phyloP scores from a whole-genome alignment of 1,140 invertebrate species.

The Drosophila nasuta region DNA sequence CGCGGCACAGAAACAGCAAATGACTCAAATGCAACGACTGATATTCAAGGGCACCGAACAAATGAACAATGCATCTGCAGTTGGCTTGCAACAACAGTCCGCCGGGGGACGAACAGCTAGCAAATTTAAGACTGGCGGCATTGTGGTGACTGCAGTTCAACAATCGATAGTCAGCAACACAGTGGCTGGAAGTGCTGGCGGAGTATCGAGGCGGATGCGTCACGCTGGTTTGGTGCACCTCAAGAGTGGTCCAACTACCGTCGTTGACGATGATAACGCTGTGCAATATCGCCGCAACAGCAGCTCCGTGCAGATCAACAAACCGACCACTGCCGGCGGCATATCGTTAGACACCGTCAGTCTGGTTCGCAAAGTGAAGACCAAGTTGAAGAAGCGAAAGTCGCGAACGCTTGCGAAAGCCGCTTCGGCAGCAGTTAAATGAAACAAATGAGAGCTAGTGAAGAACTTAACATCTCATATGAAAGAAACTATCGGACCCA shows the following conservation, averaged over 20 bases:
- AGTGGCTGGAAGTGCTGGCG: slow-evolving; percentile 23
- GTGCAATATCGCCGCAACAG: slow-evolving; percentile 40
- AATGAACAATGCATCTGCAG: slow-evolving; percentile 15
- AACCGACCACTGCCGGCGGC: slow-evolving; percentile 32
- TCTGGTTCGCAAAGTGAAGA: slow-evolving; percentile 78
- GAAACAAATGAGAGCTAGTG: slow-evolving; percentile 20
- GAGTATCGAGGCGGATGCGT: slow-evolving; percentile 53
- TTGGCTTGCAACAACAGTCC: slow-evolving; percentile 22
- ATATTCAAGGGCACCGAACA: slow-evolving; percentile 51
- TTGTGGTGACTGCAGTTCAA: slow-evolving; percentile 86
- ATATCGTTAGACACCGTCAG: slow-evolving; percentile 65
- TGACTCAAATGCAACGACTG: slow-evolving; percentile 48
- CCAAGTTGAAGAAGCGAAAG: slow-evolving; percentile 79
- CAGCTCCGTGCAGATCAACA: slow-evolving; percentile 29
- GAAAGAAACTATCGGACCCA: too few species aligned
- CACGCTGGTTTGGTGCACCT: slow-evolving; percentile 33
- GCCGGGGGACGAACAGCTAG: slow-evolving; percentile 31
- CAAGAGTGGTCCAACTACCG: slow-evolving; percentile 24
- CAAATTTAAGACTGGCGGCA: slow-evolving; percentile 87
- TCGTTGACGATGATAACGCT: background rate
- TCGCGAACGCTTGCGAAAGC: slow-evolving; percentile 55
- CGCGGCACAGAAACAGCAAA: slow-evolving; percentile 43
- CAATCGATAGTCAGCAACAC: slow-evolving; percentile 27
- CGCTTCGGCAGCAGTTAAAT: slow-evolving; percentile 37
- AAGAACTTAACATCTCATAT: background rate